These are phyloP conservation scores for Heliconius cydno DNA, from an alignment of 2,888 invertebrate genomes.

Conservation along the genomic window DNA sequence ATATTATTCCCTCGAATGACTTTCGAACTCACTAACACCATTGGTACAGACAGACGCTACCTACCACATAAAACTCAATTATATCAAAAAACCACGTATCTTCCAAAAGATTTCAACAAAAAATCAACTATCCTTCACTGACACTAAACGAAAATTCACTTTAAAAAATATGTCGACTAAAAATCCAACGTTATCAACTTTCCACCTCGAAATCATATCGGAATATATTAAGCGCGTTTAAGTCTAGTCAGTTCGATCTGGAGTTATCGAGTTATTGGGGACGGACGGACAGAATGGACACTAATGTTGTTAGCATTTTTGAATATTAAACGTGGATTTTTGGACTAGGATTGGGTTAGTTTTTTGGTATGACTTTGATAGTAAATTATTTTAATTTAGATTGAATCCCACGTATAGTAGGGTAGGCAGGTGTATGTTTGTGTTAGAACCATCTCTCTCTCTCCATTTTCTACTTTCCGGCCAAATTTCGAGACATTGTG, in stretches of 20 bases:
- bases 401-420: neutral
- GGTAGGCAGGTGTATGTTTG: neutral
- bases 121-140: neutral
- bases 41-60: too few relatives aligned
- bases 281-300: slow-evolving; percentile 41
- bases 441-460: too few relatives aligned
- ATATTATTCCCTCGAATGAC: too few relatives aligned
- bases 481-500: too few relatives aligned
- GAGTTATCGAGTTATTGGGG: slow-evolving; percentile 43
- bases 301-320: slow-evolving; percentile 45
- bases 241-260: slow-evolving; percentile 46
- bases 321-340: slow-evolving; percentile 15
- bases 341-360: neutral
- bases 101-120: neutral
- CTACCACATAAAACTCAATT: too few relatives aligned
- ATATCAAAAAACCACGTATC: too few relatives aligned
- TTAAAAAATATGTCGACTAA: slow-evolving; percentile 15
- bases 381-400: neutral
- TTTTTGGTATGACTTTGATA: neutral
- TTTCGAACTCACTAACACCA: too few relatives aligned
- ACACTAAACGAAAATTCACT: neutral
- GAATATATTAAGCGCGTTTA: slow-evolving; percentile 42
- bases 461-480: too few relatives aligned
- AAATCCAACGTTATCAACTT: slow-evolving; percentile 23
- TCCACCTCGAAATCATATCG: slow-evolving; percentile 35